Evolutionary conservation across 1,140 invertebrate species (phyloP), one percentile per base, ranked within the genome.

Genomic region (Caenorhabditis elegans): DNA sequence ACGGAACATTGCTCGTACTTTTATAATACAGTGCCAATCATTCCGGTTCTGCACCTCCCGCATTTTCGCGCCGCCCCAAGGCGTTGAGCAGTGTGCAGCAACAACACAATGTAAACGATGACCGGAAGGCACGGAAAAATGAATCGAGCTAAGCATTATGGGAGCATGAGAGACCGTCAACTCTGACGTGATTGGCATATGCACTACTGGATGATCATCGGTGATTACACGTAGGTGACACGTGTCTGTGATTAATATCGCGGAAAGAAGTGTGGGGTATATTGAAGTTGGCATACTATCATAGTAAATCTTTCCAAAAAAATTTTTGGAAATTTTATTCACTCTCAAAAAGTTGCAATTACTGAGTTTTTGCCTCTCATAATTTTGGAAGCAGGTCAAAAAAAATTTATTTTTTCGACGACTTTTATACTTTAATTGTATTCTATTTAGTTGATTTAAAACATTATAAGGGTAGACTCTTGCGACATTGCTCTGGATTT

Each of bases 91-190:
- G 34, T 31, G n/a, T n/a, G 60, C 60, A 70, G 60, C 60, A 39
- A 70, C 60, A 70, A 70, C 60, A 70, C 60, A 70, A 70, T 70
- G 60, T 70, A 70, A 70, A 70, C 60, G 60, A 70, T 70, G 60
- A 70, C 60, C 60, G 60, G 60, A 70, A 70, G 60, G 60, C 53
- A 60, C 53, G 34, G 26, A 34, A 70, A 39, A 70, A 22, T 31
- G 31, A 65, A 39, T 36, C 34, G 34, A 39, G 39, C 5, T 43
- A 15, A 5, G 39, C 6, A 15, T 43, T 43, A 15, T 43, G 15
- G 39, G 11, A 70, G n/a, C 3, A n/a, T 1, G 60, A 70, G 34
- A 39, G 34, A 39, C 28, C 19, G 60, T 70, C 11, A 24, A 70
- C n/a, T n/a, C 60, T 70, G 60, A 39, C 60, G 31, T 70, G 60